Evolutionary conservation across 2,797 vertebrate genomes (phyloP).

Genomic region (Poeciliopsis presidionis): DNA sequence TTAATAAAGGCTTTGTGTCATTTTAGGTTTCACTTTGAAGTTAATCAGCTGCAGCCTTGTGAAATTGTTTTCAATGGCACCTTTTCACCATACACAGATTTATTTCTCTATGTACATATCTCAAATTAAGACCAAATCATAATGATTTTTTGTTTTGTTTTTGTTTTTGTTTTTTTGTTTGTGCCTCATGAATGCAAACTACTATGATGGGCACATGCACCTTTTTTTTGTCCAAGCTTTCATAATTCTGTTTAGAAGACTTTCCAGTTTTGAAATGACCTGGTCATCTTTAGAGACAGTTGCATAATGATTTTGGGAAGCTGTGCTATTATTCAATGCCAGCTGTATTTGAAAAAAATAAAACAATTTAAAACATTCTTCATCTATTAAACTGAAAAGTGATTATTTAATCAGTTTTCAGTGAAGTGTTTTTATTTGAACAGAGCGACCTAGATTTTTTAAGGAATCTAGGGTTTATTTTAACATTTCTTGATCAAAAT

Average conservation of each 20-base stretch:
- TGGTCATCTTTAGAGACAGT: neutral
- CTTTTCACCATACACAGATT: neutral
- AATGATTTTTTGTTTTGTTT: neutral
- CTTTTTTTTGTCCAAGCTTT: constrained; percentile 6
- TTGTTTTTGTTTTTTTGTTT: constrained; percentile 12
- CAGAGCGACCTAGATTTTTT: neutral
- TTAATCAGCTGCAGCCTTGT: constrained; percentile 27
- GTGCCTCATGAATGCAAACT: constrained; percentile 63
- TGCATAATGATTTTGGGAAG: constrained; percentile 17
- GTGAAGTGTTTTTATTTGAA: neutral
- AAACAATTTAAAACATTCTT: constrained; percentile 34
- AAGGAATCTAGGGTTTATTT: neutral
- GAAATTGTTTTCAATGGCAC: constrained; percentile 13
- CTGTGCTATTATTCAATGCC: constrained; percentile 33
- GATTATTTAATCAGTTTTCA: neutral
- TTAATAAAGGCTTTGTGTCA: constrained; percentile 9
- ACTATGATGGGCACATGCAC: constrained; percentile 53
- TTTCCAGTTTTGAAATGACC: constrained; percentile 21
- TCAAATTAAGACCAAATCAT: constrained; percentile 8
- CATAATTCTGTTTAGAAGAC: constrained; percentile 3
- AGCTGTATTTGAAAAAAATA: constrained; percentile 53
- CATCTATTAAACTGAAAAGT: neutral
- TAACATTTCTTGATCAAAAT: neutral
- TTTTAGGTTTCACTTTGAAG: constrained; percentile 14
- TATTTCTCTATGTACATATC: constrained; percentile 23